Conservation (phyloP, 1,140 invertebrate species). For the Laupala kohalensis region DNA sequence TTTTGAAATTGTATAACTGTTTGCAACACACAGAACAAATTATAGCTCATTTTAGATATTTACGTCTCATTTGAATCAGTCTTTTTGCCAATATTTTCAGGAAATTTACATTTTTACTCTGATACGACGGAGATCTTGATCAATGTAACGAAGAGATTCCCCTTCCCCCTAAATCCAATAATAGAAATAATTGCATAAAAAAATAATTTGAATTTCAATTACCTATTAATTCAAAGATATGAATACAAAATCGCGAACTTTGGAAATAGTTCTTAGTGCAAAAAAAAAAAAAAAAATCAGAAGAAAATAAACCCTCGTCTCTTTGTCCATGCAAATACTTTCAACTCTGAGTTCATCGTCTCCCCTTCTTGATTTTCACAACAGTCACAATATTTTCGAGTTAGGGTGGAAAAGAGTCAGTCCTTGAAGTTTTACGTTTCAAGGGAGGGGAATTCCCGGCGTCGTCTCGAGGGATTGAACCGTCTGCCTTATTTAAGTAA, state of each 20-base stretch:
- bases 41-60: too few species aligned
- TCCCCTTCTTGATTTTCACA: background rate
- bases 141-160: too few species aligned
- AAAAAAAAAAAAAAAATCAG: too few species aligned
- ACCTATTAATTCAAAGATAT: background rate
- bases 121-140: background rate
- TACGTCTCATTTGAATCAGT: too few species aligned
- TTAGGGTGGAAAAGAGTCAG: background rate
- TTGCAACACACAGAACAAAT: too few species aligned
- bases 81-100: too few species aligned
- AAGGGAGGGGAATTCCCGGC: background rate
- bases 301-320: background rate
- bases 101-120: too few species aligned
- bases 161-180: too few species aligned
- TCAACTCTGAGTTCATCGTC: background rate
- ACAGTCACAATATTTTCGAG: background rate
- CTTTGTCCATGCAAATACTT: background rate
- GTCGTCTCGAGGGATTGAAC: background rate
- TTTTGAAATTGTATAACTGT: too few species aligned
- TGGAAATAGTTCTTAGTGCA: background rate
- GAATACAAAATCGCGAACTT: background rate
- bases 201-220: background rate
- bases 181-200: background rate
- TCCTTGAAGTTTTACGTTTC: background rate
- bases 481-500: background rate